Conservation (phyloP, 2,113 vertebrate genomes). For the Bettongia penicillata region DNA sequence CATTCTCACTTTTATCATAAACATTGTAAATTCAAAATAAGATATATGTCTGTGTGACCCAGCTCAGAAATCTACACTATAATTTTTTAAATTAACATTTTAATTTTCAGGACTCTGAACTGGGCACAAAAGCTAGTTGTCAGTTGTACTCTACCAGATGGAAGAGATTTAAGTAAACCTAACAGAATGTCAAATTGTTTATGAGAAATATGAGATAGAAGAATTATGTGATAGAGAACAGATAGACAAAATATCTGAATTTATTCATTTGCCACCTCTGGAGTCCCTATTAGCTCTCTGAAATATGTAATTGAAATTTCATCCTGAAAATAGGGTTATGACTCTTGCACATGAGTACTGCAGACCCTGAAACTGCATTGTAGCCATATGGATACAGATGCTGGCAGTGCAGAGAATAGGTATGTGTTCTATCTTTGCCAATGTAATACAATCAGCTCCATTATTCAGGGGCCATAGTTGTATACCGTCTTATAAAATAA, state of each 20-base stretch:
- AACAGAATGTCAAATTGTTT: constrained; percentile 34
- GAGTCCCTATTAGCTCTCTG: not conserved
- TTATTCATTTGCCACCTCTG: constrained; percentile 6
- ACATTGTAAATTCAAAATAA: not conserved
- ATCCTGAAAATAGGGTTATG: not conserved
- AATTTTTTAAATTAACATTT: not conserved
- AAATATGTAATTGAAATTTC: not conserved
- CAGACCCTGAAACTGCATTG: accelerated
- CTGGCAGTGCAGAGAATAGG: accelerated
- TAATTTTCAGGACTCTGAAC: not conserved
- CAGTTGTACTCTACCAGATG: constrained; percentile 39
- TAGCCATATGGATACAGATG: not conserved
- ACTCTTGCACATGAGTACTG: not conserved
- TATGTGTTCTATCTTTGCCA: not conserved
- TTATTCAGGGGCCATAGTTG: not conserved
- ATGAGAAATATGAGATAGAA: constrained; percentile 40
- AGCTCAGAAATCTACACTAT: accelerated
- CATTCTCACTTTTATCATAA: not conserved
- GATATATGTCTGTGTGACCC: not conserved
- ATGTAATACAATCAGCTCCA: not conserved
- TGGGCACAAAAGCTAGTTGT: not conserved
- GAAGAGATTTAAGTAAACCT: constrained; percentile 40
- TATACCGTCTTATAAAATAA: not conserved
- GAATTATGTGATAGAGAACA: constrained; percentile 2
- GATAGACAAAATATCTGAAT: constrained; percentile 29